Conservation (phyloP, 2,888 invertebrate genomes). For the Nemoura dubitans region DNA sequence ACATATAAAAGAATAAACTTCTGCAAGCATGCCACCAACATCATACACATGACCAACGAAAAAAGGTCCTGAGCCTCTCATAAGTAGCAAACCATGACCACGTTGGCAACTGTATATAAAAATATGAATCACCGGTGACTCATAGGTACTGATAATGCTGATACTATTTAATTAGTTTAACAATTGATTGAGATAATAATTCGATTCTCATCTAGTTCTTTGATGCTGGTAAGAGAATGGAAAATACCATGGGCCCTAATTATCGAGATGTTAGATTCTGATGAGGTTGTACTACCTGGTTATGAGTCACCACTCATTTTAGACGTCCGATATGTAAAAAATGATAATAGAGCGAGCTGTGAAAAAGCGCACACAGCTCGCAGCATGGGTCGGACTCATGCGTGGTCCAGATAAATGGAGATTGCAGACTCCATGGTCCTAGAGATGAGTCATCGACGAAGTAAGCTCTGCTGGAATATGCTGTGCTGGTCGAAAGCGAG, state of each 20-base stretch:
- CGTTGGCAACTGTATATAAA: not conserved
- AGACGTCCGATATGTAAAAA: not conserved
- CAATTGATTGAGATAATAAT: not conserved
- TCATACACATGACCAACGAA: too few species aligned
- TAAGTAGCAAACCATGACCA: too few species aligned
- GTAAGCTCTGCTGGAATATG: not conserved
- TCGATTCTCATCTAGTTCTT: not conserved
- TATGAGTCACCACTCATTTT: conserved; percentile 3
- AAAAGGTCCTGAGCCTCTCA: too few species aligned
- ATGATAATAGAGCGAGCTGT: not conserved
- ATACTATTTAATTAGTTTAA: not conserved
- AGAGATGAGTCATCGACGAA: not conserved
- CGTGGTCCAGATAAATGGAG: not conserved
- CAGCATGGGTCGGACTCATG: not conserved
- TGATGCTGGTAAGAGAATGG: not conserved
- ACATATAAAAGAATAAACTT: too few species aligned
- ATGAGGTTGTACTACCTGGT: not conserved
- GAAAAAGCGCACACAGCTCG: not conserved
- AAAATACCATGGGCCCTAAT: not conserved
- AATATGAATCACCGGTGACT: conserved; percentile 8
- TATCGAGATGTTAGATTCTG: not conserved
- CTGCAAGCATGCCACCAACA: too few species aligned
- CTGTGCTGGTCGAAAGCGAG: not conserved
- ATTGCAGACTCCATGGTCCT: not conserved
- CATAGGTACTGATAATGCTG: too few species aligned